Conservation (phyloP, 1,140 invertebrate species). For the Pseudomyrmex pallidus region DNA sequence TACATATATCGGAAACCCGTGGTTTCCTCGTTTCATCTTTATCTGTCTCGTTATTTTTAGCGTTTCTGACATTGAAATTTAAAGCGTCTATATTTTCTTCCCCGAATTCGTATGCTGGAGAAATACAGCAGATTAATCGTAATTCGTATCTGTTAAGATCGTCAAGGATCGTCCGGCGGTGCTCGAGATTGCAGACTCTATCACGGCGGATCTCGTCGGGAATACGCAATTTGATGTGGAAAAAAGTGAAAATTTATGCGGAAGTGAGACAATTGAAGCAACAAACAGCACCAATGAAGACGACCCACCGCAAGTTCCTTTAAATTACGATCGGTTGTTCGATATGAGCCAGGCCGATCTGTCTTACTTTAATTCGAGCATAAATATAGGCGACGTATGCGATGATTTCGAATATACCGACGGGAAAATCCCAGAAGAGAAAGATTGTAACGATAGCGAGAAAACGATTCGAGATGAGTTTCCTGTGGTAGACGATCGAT, state of each 20-base stretch:
- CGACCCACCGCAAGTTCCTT: background rate
- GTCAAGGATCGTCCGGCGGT: slow-evolving; percentile 4
- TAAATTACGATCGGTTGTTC: slow-evolving; percentile 37
- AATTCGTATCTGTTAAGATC: slow-evolving; percentile 39
- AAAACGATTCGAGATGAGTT: slow-evolving; percentile 8
- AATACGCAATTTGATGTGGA: background rate
- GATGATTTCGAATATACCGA: slow-evolving; percentile 44
- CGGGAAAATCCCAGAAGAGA: background rate
- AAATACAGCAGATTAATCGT: slow-evolving; percentile 10
- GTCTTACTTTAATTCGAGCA: slow-evolving; percentile 57
- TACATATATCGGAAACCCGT: no score
- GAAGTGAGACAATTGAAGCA: background rate
- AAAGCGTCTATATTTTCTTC: background rate
- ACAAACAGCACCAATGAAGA: background rate
- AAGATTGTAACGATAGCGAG: background rate
- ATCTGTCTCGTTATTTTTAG: no score
- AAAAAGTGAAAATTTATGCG: background rate
- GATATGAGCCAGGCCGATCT: slow-evolving; percentile 42
- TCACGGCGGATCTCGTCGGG: background rate
- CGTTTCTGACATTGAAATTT: background rate
- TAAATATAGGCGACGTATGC: slow-evolving; percentile 24
- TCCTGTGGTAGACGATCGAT: background rate
- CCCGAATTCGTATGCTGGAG: background rate
- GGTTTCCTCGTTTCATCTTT: no score
- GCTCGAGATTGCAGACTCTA: background rate